A percentile compares a stretch with the other conserved stretches of the same genome.
phyloP scores from a whole-genome alignment of 2,113 vertebrate species.

The Mixornis gularis region DNA sequence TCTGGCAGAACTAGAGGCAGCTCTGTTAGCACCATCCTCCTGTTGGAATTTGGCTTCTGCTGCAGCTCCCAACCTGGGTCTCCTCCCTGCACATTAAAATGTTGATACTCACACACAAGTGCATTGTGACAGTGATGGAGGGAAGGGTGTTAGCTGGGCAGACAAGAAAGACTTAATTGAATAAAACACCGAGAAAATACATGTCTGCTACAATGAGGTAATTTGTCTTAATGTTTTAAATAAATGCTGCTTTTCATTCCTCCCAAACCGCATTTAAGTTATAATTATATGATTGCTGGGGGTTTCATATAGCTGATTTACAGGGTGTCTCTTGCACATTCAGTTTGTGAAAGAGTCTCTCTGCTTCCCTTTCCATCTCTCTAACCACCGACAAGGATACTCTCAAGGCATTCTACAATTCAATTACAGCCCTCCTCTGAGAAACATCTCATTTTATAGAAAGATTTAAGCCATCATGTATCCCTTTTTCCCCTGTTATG shows the following conservation, averaged over 20 bases:
- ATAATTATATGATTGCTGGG: constrained; percentile 71
- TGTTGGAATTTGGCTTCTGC: not conserved
- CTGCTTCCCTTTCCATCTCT: constrained; percentile 56
- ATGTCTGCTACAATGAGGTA: not conserved
- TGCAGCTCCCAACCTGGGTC: not conserved
- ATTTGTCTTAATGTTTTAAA: constrained; percentile 60
- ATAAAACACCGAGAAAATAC: constrained; percentile 16
- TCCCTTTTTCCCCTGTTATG: constrained; percentile 62
- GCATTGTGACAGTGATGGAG: not conserved
- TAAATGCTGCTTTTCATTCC: constrained; percentile 64
- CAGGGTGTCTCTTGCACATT: constrained; percentile 61
- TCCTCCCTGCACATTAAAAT: not conserved
- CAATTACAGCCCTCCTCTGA: constrained; percentile 74
- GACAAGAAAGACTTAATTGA: constrained; percentile 16
- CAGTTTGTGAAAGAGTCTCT: constrained; percentile 57
- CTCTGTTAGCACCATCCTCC: not conserved
- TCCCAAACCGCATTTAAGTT: constrained; percentile 60
- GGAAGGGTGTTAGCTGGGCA: not conserved
- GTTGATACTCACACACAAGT: not conserved
- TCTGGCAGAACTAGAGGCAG: not conserved
- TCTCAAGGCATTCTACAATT: constrained; percentile 74
- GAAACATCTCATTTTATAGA: constrained; percentile 74
- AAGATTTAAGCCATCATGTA: constrained; percentile 68
- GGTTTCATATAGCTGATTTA: constrained; percentile 74
- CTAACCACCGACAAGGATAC: constrained; percentile 66